A percentile compares a stretch with the other conserved stretches of the same genome.
Evolutionary conservation across 2,888 invertebrate genomes (phyloP).

Genomic region (Nemotelus nigrinus): DNA sequence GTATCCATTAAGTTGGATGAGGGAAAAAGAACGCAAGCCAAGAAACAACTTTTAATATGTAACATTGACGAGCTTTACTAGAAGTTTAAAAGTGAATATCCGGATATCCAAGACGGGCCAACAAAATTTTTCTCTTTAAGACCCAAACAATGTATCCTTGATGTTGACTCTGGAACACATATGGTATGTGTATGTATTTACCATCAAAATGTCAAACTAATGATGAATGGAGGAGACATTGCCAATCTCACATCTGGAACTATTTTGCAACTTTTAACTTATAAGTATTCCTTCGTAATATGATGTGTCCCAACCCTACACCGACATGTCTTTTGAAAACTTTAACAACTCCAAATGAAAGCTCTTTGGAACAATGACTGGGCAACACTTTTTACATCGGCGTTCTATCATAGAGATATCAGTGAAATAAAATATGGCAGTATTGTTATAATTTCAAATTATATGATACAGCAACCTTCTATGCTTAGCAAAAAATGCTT

Average conservation of each 20-base stretch:
- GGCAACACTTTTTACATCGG: not conserved
- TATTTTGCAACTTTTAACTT: not conserved
- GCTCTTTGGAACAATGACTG: not conserved
- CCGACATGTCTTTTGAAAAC: not conserved
- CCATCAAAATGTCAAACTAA: constrained; percentile 16
- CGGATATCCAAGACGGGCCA: not conserved
- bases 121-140: constrained; percentile 1
- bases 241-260: not conserved
- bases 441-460: not conserved
- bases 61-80: constrained; percentile 1
- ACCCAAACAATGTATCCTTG: constrained; percentile 1
- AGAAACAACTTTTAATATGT: constrained; percentile 9
- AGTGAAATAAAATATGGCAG: constrained; percentile 14
- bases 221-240: constrained; percentile 25
- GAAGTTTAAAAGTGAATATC: constrained; percentile 6
- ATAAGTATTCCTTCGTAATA: not conserved
- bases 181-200: constrained; percentile 1
- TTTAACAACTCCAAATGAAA: not conserved
- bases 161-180: not conserved
- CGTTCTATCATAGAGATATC: not conserved
- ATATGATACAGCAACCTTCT: constrained; percentile 12
- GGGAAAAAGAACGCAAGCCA: not conserved
- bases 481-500: not conserved
- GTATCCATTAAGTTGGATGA: not conserved
- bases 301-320: not conserved